A percentile compares a stretch with the other conserved stretches of the same genome.
Conservation (phyloP, 2,797 vertebrate species). For the Leptatherina wallacei region DNA sequence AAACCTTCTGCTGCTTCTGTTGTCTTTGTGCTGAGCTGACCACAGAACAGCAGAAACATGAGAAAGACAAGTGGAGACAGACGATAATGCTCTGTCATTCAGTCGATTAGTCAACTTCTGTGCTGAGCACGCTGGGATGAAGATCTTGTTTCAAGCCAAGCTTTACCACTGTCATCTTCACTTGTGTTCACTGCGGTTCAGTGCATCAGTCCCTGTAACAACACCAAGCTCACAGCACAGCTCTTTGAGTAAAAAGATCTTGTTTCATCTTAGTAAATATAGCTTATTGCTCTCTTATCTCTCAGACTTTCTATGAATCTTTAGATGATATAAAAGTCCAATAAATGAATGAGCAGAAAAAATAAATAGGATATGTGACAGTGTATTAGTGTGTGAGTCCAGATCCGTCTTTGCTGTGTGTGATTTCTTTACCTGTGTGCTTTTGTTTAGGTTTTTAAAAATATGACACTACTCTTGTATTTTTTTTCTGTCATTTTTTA, state of each 20-base stretch:
- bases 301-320: constrained; percentile 13
- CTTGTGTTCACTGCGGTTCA: constrained; percentile 50
- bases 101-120: constrained; percentile 28
- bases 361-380: background rate
- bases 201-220: constrained; percentile 42
- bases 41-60: constrained; percentile 32
- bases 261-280: constrained; percentile 41
- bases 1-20: constrained; percentile 6
- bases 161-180: constrained; percentile 54
- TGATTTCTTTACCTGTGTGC: background rate
- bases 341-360: constrained; percentile 13
- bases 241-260: constrained; percentile 51
- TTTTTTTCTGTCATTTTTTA: constrained; percentile 9
- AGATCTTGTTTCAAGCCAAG: constrained; percentile 80
- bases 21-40: constrained; percentile 39
- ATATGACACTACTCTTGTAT: background rate
- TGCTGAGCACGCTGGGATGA: constrained; percentile 53
- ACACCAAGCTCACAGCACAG: constrained; percentile 53
- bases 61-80: constrained; percentile 11
- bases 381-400: constrained; percentile 15
- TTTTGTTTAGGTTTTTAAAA: background rate
- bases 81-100: constrained; percentile 49
- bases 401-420: too few species aligned
- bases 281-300: background rate
- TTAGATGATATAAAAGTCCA: background rate